These are phyloP conservation scores for Polyommatus icarus DNA, from an alignment of 2,888 invertebrate species.

Conservation along the genomic window DNA sequence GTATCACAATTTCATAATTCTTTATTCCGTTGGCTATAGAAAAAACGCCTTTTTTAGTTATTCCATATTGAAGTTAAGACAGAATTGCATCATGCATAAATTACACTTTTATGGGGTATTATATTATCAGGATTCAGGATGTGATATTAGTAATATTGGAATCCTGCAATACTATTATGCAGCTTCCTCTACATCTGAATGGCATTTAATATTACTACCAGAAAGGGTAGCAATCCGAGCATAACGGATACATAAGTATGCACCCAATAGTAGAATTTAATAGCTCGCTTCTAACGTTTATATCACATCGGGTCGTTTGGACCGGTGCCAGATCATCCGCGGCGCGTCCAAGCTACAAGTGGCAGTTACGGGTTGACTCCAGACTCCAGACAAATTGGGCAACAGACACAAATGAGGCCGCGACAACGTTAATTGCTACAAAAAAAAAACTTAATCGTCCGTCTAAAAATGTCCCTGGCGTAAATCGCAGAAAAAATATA, in stretches of 20 bases:
- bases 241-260: background rate
- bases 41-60: background rate
- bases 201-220: background rate
- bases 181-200: background rate
- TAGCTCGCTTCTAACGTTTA: conserved; percentile 10
- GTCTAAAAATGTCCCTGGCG: background rate
- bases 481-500: background rate
- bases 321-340: conserved; percentile 57
- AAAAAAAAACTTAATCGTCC: conserved; percentile 36
- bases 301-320: conserved; percentile 50
- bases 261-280: conserved; percentile 10
- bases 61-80: background rate
- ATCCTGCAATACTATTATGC: background rate
- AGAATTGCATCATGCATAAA: background rate
- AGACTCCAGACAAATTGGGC: conserved; percentile 61
- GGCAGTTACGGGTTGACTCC: conserved; percentile 59
- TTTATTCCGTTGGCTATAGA: background rate
- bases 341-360: conserved; percentile 66
- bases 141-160: background rate
- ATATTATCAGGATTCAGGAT: background rate
- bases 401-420: conserved; percentile 64
- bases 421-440: conserved; percentile 42
- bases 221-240: background rate
- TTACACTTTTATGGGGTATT: background rate
- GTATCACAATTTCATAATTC: background rate